Conservation (phyloP, 2,797 vertebrate species). For the Poliocrania exsul region DNA sequence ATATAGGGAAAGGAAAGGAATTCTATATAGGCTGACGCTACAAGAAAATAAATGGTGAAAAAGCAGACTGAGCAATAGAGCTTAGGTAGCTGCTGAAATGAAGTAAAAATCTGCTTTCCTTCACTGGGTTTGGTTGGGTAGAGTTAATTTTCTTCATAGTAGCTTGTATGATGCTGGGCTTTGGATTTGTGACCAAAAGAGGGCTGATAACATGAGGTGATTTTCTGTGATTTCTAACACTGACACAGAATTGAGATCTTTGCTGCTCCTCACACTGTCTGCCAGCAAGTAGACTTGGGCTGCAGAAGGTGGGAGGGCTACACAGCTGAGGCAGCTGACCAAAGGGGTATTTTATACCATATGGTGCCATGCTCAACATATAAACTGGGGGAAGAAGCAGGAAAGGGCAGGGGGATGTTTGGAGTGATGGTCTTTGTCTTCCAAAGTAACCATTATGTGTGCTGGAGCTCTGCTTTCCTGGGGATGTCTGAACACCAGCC, state of each 20-base stretch:
- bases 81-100: background rate
- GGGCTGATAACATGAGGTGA: background rate
- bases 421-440: fast-evolving
- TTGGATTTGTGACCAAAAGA: background rate
- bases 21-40: background rate
- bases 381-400: background rate
- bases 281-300: fast-evolving
- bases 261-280: background rate
- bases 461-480: background rate
- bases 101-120: background rate
- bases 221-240: background rate
- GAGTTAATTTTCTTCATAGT: background rate
- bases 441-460: fast-evolving
- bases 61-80: background rate
- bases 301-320: background rate
- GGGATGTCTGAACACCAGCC: background rate
- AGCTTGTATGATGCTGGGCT: background rate
- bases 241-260: background rate
- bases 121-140: background rate
- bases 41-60: background rate
- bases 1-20: background rate
- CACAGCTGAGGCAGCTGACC: background rate
- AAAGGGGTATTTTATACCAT: fast-evolving
- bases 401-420: fast-evolving
- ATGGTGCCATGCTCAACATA: fast-evolving